Evolutionary conservation across 2,888 invertebrate genomes (phyloP), one percentile per base, ranked within the genome.

Genomic region (Brenthis daphne): DNA sequence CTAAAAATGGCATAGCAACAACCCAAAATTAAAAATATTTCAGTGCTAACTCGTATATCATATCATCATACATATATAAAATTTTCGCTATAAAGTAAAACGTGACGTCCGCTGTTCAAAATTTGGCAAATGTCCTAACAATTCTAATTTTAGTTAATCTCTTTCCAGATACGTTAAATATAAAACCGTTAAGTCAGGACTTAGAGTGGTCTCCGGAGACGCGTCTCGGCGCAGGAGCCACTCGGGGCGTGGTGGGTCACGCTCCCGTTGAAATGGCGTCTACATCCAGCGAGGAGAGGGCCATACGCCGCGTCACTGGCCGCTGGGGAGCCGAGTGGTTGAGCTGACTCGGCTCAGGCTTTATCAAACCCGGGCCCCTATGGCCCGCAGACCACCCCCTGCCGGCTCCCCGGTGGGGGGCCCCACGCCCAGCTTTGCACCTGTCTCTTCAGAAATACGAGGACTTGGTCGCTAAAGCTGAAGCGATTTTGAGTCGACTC

Each of bases 271-370:
- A 80, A 61, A 71, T 82, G 74, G 88, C 87, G 66, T 88, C 89
- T 73, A 85, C 87, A 70, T 90, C 92, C 60, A 85, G 85, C 80
- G 92, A 92, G 83, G 92, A 92, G 88, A 84, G 89, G 75, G 86
- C 88, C 80, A 82, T 91, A 33, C 91, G 87, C 86, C 92, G 92
- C 86, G 86, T 92, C 83, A 96, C 97, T 87, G 97, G 97, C 83
- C 96, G 97, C 85, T 98, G 97, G 97, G 97, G 97, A 88, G 95
- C 96, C 94, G 97, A 98, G 94, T 98, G 98, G 98, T 97, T 98
- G 94, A 98, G 98, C 97, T 98, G 98, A 98, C 98, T 98, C 98
- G 96, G 95, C 95, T 83, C 85, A 72, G 85, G 80, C 48, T 64
- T 80, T 75, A 81, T 78, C 71, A 82, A 81, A 75, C 76, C 83